Conservation (phyloP, 2,797 vertebrate species). For the Pogoniulus pusillus region DNA sequence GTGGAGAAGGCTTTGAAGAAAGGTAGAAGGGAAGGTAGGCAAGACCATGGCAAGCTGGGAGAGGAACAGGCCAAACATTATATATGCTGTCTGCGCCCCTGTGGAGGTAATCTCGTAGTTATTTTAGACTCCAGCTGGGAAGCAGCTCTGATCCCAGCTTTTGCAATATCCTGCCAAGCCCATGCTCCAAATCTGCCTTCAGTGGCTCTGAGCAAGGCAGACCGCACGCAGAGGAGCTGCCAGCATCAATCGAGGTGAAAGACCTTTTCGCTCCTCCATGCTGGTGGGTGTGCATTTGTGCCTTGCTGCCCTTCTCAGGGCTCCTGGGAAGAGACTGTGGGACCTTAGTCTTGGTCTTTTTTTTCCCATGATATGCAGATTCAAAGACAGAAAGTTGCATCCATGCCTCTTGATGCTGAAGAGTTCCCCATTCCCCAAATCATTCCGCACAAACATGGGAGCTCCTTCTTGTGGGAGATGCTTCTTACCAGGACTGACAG, state of each 20-base stretch:
- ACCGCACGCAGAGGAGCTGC: fast-evolving
- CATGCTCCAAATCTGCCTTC: background rate
- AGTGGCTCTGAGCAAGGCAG: background rate
- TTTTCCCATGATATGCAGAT: background rate
- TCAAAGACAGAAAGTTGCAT: background rate
- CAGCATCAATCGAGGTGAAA: background rate
- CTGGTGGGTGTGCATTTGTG: background rate
- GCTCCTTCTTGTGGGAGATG: background rate
- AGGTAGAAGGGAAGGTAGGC: background rate
- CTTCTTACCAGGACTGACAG: background rate
- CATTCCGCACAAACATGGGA: background rate
- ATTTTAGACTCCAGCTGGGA: conserved; percentile 45
- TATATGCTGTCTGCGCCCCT: background rate
- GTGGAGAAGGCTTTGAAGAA: background rate
- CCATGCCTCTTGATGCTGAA: background rate
- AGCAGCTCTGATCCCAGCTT: conserved; percentile 34
- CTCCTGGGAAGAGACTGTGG: background rate
- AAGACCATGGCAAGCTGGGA: background rate
- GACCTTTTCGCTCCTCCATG: background rate
- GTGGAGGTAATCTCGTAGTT: conserved; percentile 18
- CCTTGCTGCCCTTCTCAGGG: background rate
- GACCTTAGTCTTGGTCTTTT: background rate
- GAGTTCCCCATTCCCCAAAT: background rate
- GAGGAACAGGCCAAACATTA: background rate
- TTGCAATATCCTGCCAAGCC: background rate